phyloP scores from a whole-genome alignment of 2,113 vertebrate genomes.

The Mastomys natalensis region DNA sequence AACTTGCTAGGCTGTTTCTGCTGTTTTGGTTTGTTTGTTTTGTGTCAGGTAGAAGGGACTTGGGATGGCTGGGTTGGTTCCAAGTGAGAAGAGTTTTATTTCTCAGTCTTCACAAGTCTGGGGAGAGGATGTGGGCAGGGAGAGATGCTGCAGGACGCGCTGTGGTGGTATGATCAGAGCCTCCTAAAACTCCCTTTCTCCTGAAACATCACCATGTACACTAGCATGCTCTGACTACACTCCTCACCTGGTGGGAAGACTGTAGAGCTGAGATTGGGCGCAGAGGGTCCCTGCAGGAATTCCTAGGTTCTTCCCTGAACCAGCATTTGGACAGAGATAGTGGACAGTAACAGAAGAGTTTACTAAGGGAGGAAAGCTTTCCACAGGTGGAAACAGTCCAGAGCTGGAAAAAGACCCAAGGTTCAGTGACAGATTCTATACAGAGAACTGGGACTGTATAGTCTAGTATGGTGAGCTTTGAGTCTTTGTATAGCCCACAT shows the following conservation, averaged over 20 bases:
- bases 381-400: neutral
- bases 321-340: neutral
- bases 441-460: neutral
- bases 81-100: slow-evolving; percentile 39
- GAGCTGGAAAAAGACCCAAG: neutral
- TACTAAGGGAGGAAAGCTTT: neutral
- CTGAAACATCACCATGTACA: neutral
- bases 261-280: neutral
- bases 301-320: neutral
- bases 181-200: neutral
- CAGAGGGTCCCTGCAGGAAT: neutral
- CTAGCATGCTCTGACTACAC: neutral
- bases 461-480: neutral
- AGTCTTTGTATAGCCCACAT: neutral
- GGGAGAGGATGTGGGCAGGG: neutral
- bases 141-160: neutral
- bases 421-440: neutral
- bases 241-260: neutral
- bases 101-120: neutral
- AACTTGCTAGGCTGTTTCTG: neutral
- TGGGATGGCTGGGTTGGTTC: neutral
- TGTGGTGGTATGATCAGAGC: neutral
- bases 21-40: slow-evolving; percentile 23
- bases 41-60: neutral
- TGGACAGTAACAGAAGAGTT: neutral